Conservation (phyloP, 2,888 invertebrate genomes). For the Eupithecia abbreviata region DNA sequence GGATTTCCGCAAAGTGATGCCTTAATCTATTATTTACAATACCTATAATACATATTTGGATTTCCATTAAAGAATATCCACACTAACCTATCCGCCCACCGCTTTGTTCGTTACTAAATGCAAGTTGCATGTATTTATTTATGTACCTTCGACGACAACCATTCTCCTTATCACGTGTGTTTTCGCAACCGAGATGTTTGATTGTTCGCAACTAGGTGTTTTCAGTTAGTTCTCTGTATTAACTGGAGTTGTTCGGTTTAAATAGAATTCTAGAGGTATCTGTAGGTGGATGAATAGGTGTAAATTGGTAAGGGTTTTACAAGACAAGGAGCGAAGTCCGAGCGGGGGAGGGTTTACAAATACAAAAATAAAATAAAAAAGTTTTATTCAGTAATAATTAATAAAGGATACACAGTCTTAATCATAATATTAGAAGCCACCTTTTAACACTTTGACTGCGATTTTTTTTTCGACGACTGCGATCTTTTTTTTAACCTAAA, state of each 20-base stretch:
- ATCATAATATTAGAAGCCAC: no score
- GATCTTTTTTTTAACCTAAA: no score
- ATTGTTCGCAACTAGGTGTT: conserved; percentile 31
- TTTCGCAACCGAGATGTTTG: conserved; percentile 45
- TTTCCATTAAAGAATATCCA: conserved; percentile 49
- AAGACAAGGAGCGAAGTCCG: no score
- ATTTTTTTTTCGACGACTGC: no score
- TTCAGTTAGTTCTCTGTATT: conserved; percentile 18
- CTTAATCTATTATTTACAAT: no score
- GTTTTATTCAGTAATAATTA: no score
- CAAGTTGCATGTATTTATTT: conserved; percentile 70
- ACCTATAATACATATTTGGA: no score
- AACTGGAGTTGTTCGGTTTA: not conserved
- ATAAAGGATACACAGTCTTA: no score
- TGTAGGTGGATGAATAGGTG: not conserved
- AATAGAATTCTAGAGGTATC: not conserved
- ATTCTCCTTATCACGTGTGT: conserved; percentile 67
- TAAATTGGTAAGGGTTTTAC: not conserved
- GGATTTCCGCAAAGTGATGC: no score
- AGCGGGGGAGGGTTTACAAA: no score
- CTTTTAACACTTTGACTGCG: no score
- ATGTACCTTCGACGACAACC: conserved; percentile 76
- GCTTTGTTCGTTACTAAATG: conserved; percentile 62
- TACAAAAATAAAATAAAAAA: no score
- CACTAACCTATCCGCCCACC: conserved; percentile 45